A percentile compares a stretch with the other conserved stretches of the same genome.
These are phyloP conservation scores for Marisa cornuarietis DNA, from an alignment of 1,140 invertebrate species.

Conservation along the genomic window DNA sequence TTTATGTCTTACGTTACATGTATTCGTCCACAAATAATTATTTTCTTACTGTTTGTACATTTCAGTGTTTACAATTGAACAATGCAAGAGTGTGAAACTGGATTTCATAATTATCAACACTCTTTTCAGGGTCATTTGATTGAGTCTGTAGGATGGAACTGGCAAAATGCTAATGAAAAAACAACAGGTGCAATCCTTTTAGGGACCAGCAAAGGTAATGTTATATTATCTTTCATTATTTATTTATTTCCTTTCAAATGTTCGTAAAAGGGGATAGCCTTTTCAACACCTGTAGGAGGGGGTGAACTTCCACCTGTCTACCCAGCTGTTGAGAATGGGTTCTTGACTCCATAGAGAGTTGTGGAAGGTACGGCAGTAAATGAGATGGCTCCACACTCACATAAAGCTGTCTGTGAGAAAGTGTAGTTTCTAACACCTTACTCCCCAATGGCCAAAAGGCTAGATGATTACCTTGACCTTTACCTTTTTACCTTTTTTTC, in stretches of 20 bases:
- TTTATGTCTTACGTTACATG: neutral
- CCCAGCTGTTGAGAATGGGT: no score
- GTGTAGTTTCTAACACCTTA: no score
- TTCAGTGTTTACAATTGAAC: neutral
- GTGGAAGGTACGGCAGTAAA: no score
- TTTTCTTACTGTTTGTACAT: neutral
- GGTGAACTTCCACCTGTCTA: no score
- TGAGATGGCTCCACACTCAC: no score
- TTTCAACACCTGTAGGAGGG: no score
- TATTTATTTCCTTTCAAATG: neutral
- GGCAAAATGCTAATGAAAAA: conserved; percentile 72
- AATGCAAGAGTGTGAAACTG: neutral
- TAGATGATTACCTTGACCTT: no score
- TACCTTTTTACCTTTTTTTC: no score
- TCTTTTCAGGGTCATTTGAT: conserved; percentile 79
- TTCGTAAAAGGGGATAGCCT: no score
- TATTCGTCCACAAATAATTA: neutral
- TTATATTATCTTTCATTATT: conserved; percentile 1
- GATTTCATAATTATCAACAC: neutral
- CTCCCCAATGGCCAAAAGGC: no score
- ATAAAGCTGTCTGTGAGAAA: no score
- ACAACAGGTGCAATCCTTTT: conserved; percentile 82
- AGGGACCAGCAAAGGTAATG: conserved; percentile 82
- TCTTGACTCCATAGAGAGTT: no score
- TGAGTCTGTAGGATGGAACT: conserved; percentile 91